These are phyloP conservation scores for Pelobates cultripes DNA, from an alignment of 2,797 vertebrate species.

Conservation along the genomic window DNA sequence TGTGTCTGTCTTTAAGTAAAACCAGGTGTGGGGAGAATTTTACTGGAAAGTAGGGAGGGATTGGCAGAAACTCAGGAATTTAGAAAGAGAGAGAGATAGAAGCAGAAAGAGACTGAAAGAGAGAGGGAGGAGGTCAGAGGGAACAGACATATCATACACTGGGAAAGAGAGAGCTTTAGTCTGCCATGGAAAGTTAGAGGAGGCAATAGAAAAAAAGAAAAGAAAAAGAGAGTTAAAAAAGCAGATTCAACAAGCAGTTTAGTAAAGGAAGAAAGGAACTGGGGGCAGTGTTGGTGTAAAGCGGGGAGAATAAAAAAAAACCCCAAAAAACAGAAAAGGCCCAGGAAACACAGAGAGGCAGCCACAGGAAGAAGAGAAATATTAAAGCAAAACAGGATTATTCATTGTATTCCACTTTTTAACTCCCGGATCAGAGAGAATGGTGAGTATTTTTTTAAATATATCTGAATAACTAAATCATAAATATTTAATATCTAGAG, in stretches of 20 bases:
- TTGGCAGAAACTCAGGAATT: conserved; percentile 54
- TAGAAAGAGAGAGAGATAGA: conserved; percentile 31
- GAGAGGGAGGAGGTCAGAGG: conserved; percentile 25
- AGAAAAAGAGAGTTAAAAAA: conserved; percentile 15
- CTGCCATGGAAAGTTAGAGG: conserved; percentile 16
- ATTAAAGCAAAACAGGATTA: neutral
- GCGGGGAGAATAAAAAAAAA: neutral
- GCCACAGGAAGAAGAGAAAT: neutral
- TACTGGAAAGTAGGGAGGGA: conserved; percentile 55
- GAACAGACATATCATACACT: neutral
- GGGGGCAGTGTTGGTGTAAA: conserved; percentile 1
- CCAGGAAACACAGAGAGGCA: neutral
- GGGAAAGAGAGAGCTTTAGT: conserved; percentile 19
- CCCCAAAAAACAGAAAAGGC: neutral
- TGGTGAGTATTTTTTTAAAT: conserved; percentile 26
- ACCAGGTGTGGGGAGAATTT: conserved; percentile 52
- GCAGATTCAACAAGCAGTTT: conserved; percentile 28
- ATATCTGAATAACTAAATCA: neutral
- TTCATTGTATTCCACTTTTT: neutral
- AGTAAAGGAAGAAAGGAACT: conserved; percentile 3
- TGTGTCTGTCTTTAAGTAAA: conserved; percentile 56
- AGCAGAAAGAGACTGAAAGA: conserved; percentile 30
- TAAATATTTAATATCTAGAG: no score
- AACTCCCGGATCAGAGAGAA: neutral
- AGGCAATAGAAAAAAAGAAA: conserved; percentile 4